These are phyloP conservation scores for Parascotia fuliginaria DNA, from an alignment of 2,888 invertebrate genomes.

Conservation along the genomic window DNA sequence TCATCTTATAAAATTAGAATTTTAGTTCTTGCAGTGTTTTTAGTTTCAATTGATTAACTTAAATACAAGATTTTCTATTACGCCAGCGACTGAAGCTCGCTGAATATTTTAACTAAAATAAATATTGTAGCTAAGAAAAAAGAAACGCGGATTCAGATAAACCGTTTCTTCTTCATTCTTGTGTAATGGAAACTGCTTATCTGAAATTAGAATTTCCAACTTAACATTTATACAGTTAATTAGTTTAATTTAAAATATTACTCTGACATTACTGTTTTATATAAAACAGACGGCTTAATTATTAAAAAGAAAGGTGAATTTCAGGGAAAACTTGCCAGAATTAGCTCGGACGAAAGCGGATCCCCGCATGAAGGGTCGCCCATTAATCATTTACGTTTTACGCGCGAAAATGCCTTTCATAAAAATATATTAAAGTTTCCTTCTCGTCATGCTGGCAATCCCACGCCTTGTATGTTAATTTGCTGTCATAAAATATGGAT, in stretches of 20 bases:
- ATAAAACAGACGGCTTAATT: conserved; percentile 60
- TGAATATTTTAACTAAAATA: conserved; percentile 19
- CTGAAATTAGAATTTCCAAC: conserved; percentile 34
- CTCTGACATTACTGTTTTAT: conserved; percentile 39
- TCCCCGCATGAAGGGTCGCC: conserved; percentile 67
- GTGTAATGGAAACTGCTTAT: conserved; percentile 26
- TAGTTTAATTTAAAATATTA: conserved; percentile 38
- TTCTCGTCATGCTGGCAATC: conserved; percentile 66
- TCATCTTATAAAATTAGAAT: too few species aligned
- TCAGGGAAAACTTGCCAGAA: conserved; percentile 57
- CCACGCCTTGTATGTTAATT: conserved; percentile 78
- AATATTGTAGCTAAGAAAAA: conserved; percentile 8
- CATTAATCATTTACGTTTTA: conserved; percentile 76
- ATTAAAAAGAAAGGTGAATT: conserved; percentile 57
- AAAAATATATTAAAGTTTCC: conserved; percentile 80
- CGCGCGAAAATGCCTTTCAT: conserved; percentile 75
- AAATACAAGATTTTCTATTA: conserved; percentile 13
- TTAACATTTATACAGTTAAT: conserved; percentile 32
- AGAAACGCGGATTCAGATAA: conserved; percentile 19
- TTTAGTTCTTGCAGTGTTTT: too few species aligned
- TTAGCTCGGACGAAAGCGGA: conserved; percentile 63
- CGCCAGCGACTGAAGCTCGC: background rate
- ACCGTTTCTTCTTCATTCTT: conserved; percentile 14
- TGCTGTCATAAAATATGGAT: conserved; percentile 66
- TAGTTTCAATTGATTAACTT: conserved; percentile 12